Base-by-base conservation (phyloP, 1,140 invertebrate species). In the Calephelis virginiensis region DNA sequence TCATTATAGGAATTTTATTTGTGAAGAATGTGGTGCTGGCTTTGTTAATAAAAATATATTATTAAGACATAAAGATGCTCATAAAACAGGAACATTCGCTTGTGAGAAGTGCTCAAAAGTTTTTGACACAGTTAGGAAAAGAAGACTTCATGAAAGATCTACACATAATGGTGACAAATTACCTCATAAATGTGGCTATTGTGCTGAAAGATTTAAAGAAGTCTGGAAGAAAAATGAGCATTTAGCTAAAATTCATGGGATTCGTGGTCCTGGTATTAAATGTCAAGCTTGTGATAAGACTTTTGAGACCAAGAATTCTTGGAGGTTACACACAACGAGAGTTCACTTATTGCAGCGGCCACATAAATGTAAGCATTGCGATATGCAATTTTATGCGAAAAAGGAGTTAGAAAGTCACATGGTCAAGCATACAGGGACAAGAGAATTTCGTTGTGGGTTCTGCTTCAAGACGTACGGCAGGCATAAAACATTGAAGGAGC, bases 401-500 rank as follows among this genome's bases (percentile, higher is more conserved):
- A 64, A 65, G 10, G 78, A 79, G 13, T 74, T 93, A 17, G 82
- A 86, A 9, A 79, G 86, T 38, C 93, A 93, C 66, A 91, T 91
- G 76, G 75, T 92, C 0, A 92, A 87, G 37, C 93, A 93, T 67
- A 92, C 91, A 1, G 91, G 91, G 4, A 77, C 91, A 3, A 91
- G 89, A 63, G 90, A 92, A 8, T 94, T 91, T 70, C 77, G 82
- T 64, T 94, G 94, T 78, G 82, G 87, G 6, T 76, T 90, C 6
- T 94, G 94, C 72, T 78, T 78, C 12, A 91, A 92, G 69, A 75
- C 79, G 0, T 92, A 81, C 40, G 81, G 76, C 9, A 72, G 79
- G 12, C 78, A 81, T 47, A 82, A 74, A 40, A 91, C 91, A 8
- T 71, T 93, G 87, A 97, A 95, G 49, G 93, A 97, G 45, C 97